phyloP scores from a whole-genome alignment of 1,140 invertebrate species.

The Drosophila ficusphila region DNA sequence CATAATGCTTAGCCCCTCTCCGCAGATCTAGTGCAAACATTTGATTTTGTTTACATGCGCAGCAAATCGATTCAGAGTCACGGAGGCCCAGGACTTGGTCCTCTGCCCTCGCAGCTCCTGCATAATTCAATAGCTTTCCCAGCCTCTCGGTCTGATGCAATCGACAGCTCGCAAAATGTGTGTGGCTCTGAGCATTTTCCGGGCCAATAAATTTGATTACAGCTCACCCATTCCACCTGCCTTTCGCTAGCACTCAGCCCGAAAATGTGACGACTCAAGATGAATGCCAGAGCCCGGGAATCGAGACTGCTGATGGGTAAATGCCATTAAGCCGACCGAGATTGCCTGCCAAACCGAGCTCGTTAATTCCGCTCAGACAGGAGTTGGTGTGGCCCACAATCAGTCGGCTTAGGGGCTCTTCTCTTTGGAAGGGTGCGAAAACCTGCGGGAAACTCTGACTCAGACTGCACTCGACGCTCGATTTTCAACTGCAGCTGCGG shows the following conservation, averaged over 20 bases:
- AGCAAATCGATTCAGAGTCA: constrained; percentile 29
- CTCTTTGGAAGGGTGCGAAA: not conserved
- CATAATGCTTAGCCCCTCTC: constrained; percentile 21
- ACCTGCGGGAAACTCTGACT: constrained; percentile 1
- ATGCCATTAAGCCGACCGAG: constrained; percentile 33
- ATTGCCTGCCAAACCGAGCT: constrained; percentile 26
- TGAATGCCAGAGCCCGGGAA: constrained; percentile 13
- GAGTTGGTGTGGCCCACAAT: constrained; percentile 2
- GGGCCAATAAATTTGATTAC: constrained; percentile 75
- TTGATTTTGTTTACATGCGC: constrained; percentile 34
- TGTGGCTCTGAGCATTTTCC: constrained; percentile 55
- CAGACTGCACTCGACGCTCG: constrained; percentile 5
- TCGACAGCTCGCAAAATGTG: constrained; percentile 72
- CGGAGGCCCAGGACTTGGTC: too few relatives aligned
- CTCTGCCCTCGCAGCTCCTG: constrained; percentile 16
- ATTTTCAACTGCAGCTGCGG: constrained; percentile 12
- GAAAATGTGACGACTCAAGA: constrained; percentile 57
- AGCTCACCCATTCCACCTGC: constrained; percentile 4
- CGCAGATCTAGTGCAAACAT: constrained; percentile 12
- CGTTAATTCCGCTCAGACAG: constrained; percentile 38
- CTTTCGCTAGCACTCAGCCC: constrained; percentile 43
- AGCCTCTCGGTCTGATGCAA: constrained; percentile 60
- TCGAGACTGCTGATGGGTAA: constrained; percentile 15
- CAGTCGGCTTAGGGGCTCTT: constrained; percentile 5
- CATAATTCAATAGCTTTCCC: constrained; percentile 69